phyloP scores from a whole-genome alignment of 2,888 invertebrate species.

The Luffia ferchaultella region DNA sequence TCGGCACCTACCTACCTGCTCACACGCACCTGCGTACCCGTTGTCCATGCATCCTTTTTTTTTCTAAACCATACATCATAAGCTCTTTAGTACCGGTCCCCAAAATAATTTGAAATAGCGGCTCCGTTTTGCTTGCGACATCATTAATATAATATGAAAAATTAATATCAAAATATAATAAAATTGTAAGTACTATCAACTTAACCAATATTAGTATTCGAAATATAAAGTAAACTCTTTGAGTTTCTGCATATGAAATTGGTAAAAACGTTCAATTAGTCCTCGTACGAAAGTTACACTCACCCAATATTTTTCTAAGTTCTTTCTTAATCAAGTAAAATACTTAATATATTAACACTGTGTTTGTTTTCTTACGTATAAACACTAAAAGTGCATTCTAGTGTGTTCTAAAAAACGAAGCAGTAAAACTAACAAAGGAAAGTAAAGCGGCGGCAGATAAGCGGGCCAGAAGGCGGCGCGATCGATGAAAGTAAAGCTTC shows the following conservation, averaged over 20 bases:
- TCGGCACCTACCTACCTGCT: constrained; percentile 4
- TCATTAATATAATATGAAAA: not conserved
- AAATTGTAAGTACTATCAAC: too few species aligned
- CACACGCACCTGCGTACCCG: constrained; percentile 3
- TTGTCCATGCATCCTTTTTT: constrained; percentile 16
- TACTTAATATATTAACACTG: too few species aligned
- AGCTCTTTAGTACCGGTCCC: constrained; percentile 20
- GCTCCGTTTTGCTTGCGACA: not conserved
- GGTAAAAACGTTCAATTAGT: too few species aligned
- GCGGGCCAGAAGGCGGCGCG: constrained; percentile 25
- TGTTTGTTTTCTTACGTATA: too few species aligned
- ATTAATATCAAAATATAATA: not conserved
- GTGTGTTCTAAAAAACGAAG: not conserved
- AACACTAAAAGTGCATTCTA: not conserved
- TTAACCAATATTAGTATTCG: too few species aligned
- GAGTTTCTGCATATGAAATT: too few species aligned
- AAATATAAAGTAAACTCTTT: too few species aligned
- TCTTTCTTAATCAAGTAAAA: too few species aligned
- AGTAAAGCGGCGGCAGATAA: constrained; percentile 53
- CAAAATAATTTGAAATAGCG: not conserved
- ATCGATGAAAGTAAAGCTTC: constrained; percentile 66
- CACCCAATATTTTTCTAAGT: too few species aligned
- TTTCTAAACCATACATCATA: constrained; percentile 38
- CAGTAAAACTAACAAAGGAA: constrained; percentile 56
- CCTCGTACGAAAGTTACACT: too few species aligned